phyloP scores from a whole-genome alignment of 2,113 vertebrate genomes.

The Notechis scutatus region DNA sequence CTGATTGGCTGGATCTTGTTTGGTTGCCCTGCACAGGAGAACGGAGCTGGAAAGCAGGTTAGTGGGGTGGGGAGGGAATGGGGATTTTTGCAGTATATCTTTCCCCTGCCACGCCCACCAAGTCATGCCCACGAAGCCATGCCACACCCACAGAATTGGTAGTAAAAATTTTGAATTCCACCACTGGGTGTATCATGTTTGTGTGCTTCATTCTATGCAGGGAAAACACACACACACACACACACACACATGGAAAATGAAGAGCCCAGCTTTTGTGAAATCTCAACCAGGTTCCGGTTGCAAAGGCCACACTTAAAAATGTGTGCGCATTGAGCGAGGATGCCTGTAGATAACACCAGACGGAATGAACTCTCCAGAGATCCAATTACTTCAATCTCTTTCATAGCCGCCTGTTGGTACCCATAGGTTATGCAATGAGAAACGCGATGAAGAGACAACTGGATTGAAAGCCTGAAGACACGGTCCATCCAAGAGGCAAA shows the following conservation, averaged over 20 bases:
- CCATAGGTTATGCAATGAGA: background rate
- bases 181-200: background rate
- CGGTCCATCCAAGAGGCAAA: background rate
- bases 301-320: background rate
- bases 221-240: background rate
- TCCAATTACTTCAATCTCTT: background rate
- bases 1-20: no score
- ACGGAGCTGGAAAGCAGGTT: no score
- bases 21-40: no score
- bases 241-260: background rate
- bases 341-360: background rate
- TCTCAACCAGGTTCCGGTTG: background rate
- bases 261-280: background rate
- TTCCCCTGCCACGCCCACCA: no score
- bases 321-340: background rate
- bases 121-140: no score
- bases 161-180: no score
- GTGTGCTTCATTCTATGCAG: background rate
- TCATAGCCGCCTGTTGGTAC: background rate
- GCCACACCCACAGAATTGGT: no score
- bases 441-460: background rate
- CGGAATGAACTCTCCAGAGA: background rate
- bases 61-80: no score
- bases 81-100: no score
- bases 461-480: background rate